Base-by-base conservation (phyloP, 1,140 invertebrate genomes). In the Zelostemma sp. region DNA sequence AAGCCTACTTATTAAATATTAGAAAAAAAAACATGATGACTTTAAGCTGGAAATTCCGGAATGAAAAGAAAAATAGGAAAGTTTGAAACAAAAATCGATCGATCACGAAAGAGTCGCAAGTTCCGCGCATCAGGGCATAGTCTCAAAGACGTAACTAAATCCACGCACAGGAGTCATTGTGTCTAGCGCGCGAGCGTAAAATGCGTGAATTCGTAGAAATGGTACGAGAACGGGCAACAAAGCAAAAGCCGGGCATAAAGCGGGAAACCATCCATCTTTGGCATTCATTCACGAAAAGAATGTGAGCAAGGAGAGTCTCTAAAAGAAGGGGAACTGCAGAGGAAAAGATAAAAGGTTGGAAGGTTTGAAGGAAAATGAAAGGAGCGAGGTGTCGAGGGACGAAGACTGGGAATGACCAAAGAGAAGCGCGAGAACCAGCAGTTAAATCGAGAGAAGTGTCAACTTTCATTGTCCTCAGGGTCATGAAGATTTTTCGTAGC, bases 251-350 rank as follows among this genome's bases (percentile, higher is more conserved):
- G 49, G 35, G 70, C 53, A 73, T 60, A 75, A 77, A 74, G 76
- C 71, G 74, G 72, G 74, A 75, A 80, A 69, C 75, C 73, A 81
- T 81, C 80, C 76, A 81, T 80, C 80, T 80, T 80, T 79, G 70
- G 69, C 68, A 76, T 79, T 80, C 75, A 81, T 79, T 79, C 76
- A 68, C 46, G 55, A 70, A 77, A 76, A 74, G 75, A 81, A 76
- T 74, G 68, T 63, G 57, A 54, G 69, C 64, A 68, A 68, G 43
- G 41, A 41, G 67, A 59, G 64, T 40, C 41, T 43, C 40, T 16
- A 16, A 14, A 43, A 60, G 55, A 53, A 62, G 51, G 72, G 60
- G 43, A 48, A 40, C 55, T 31, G 35, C 18, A 50, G 46, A 43
- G 38, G 61, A 25, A 68, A 57, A 61, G 33, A 45, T 35, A 54